A percentile compares a stretch with the other conserved stretches of the same genome.
Conservation (phyloP, 1,140 invertebrate species). For the Drosophila auraria region DNA sequence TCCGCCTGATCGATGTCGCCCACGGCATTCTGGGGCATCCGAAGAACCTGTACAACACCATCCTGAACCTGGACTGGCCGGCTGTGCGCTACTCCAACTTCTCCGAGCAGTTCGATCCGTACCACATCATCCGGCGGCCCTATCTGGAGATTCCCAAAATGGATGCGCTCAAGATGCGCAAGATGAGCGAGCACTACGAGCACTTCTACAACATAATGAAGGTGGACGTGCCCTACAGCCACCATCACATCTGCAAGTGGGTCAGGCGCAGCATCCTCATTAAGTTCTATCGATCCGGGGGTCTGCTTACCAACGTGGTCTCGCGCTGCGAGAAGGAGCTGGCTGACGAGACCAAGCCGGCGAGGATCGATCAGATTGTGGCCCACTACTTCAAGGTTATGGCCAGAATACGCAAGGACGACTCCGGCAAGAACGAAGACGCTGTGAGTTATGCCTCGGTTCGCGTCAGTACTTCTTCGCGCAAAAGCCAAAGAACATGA, state of each 20-base stretch:
- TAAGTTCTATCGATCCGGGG: slow-evolving; percentile 49
- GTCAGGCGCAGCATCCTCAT: too few relatives aligned
- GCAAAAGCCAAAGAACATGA: too few relatives aligned
- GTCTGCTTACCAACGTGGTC: slow-evolving; percentile 51
- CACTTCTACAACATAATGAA: too few relatives aligned
- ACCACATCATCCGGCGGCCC: slow-evolving; percentile 61
- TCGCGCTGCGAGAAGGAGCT: slow-evolving; percentile 60
- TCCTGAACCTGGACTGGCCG: too few relatives aligned
- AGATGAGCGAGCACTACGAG: slow-evolving; percentile 32
- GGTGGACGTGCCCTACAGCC: too few relatives aligned
- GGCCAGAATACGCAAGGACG: slow-evolving; percentile 36
- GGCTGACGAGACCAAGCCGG: background rate
- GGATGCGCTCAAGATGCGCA: slow-evolving; percentile 38
- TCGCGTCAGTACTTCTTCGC: too few relatives aligned
- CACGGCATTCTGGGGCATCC: too few relatives aligned
- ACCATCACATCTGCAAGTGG: too few relatives aligned
- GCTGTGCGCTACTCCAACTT: too few relatives aligned
- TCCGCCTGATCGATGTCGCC: too few relatives aligned
- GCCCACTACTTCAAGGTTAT: slow-evolving; percentile 52
- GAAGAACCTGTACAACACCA: too few relatives aligned
- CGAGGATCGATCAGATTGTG: slow-evolving; percentile 50
- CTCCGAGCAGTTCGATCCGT: slow-evolving; percentile 67
- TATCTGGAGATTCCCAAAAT: slow-evolving; percentile 58
- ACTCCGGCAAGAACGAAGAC: background rate
- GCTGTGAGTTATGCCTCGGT: background rate